phyloP scores from a whole-genome alignment of 2,888 invertebrate genomes.

The Pseudoips prasinana region DNA sequence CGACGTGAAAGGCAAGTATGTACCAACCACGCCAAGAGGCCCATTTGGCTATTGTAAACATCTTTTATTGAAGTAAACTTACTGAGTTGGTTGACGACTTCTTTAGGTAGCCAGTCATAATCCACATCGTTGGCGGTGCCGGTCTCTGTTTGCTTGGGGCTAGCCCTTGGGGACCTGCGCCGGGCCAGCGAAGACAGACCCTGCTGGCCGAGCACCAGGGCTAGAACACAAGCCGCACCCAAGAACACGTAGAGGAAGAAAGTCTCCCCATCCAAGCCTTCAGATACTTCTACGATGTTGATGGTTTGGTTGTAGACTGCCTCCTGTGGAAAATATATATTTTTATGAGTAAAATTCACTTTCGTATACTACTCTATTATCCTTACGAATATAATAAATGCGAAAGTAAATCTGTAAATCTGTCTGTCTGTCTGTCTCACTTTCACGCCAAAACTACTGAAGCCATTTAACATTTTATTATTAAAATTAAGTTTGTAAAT shows the following conservation, averaged over 20 bases:
- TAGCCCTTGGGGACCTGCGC: slow-evolving; percentile 82
- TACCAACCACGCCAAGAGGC: no score
- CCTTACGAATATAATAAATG: no score
- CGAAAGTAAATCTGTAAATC: no score
- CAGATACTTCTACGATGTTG: slow-evolving; percentile 96
- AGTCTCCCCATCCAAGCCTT: slow-evolving; percentile 98
- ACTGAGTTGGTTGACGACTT: slow-evolving; percentile 92
- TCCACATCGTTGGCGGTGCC: slow-evolving; percentile 97
- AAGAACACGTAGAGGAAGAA: slow-evolving; percentile 98
- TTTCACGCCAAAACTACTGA: no score
- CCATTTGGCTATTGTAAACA: no score
- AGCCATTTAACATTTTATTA: no score
- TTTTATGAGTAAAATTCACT: no score
- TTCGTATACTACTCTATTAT: no score
- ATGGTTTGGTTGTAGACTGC: slow-evolving; percentile 99
- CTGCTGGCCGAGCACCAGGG: slow-evolving; percentile 94
- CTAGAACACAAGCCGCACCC: slow-evolving; percentile 92
- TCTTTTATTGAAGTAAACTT: slow-evolving; percentile 69
- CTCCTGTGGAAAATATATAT: slow-evolving; percentile 84
- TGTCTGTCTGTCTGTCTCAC: no score
- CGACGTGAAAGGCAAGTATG: no score
- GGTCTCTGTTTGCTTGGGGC: slow-evolving; percentile 89
- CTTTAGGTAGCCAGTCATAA: slow-evolving; percentile 98
- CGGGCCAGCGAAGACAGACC: slow-evolving; percentile 92
- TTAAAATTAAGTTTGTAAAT: no score